Conservation (phyloP, 2,797 vertebrate species). For the Acanthornis magna region DNA sequence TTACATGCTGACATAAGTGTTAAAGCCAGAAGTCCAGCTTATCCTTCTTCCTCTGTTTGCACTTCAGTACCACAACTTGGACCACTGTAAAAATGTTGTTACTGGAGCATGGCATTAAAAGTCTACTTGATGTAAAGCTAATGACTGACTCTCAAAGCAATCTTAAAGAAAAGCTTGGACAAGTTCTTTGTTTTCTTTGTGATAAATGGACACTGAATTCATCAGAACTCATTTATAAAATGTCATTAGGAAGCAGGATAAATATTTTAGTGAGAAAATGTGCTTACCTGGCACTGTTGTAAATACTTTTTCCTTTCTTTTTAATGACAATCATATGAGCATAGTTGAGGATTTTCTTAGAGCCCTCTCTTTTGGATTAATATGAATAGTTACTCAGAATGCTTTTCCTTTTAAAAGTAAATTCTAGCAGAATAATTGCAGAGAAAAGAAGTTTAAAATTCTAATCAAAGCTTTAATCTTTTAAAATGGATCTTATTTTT, state of each 20-base stretch:
- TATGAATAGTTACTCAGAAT: background rate
- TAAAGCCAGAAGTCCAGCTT: background rate
- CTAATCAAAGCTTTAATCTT: background rate
- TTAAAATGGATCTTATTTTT: background rate
- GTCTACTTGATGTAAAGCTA: background rate
- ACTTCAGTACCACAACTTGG: background rate
- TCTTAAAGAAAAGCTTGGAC: background rate
- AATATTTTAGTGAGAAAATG: background rate
- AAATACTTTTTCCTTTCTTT: background rate
- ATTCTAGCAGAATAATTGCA: background rate
- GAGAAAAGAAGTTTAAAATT: background rate
- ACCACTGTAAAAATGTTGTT: background rate
- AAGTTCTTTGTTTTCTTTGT: background rate
- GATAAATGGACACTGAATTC: background rate
- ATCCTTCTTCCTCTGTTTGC: background rate
- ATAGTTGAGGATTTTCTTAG: background rate
- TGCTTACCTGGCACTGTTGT: background rate
- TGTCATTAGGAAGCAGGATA: background rate
- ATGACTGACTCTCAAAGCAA: background rate
- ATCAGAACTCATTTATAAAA: background rate
- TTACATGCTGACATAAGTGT: background rate
- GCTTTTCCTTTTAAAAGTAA: background rate
- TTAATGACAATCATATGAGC: background rate
- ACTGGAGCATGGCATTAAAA: background rate
- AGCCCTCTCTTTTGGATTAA: background rate